Percentiles rank a stretch among this genome's conserved stretches.
Evolutionary conservation across 2,888 invertebrate genomes (phyloP).

Genomic region (Monoplex corrugatus): DNA sequence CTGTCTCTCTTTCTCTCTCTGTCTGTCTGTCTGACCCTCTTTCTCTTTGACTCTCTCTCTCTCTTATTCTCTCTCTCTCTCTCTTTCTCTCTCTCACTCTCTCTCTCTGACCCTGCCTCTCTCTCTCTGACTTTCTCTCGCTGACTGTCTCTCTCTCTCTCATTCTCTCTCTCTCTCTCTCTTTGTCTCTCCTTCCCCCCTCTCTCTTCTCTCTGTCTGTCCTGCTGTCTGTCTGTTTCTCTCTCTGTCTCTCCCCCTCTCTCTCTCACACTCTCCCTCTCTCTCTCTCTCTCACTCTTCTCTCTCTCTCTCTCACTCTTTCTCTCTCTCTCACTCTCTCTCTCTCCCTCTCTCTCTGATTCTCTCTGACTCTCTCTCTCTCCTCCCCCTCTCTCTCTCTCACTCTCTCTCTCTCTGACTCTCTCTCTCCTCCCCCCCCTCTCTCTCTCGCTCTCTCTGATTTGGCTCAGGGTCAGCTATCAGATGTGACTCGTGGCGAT

Average conservation of each 20-base stretch:
- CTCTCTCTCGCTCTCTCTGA: no score
- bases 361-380: neutral
- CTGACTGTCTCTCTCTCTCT: no score
- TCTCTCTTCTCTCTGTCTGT: neutral
- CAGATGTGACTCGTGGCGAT: slow-evolving; percentile 23
- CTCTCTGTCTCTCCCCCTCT: neutral
- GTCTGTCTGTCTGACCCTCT: neutral
- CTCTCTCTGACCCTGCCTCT: no score
- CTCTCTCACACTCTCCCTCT: neutral
- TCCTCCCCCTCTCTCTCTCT: neutral
- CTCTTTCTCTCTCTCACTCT: neutral
- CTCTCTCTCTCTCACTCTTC: slow-evolving; percentile 15
- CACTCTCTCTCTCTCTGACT: neutral
- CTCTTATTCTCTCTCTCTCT: neutral
- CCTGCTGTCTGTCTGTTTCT: neutral
- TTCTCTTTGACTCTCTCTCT: neutral
- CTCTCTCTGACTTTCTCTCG: no score
- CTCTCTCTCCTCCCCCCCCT: neutral
- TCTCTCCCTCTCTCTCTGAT: neutral
- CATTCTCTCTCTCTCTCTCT: neutral
- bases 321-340: slow-evolving; percentile 7
- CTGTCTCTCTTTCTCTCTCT: neutral
- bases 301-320: neutral
- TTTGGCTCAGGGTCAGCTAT: slow-evolving; percentile 15
- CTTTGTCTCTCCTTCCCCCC: neutral